phyloP scores from a whole-genome alignment of 1,140 invertebrate species.

The Panagrolaimus sp. region DNA sequence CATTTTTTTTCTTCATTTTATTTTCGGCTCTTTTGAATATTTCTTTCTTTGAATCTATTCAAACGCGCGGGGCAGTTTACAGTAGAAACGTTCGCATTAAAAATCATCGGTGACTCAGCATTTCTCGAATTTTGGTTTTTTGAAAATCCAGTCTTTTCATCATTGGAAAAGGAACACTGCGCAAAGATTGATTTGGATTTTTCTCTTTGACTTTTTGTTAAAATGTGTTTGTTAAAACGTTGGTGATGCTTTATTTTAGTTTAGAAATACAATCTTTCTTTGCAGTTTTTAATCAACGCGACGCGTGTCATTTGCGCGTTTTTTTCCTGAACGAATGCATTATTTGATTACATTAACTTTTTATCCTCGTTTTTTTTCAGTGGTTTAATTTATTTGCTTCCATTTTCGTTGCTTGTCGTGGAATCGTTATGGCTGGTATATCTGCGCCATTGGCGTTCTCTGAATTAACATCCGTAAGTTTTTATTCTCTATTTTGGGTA shows the following conservation, averaged over 20 bases:
- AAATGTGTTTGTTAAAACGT: too few species aligned
- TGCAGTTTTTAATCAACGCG: background rate
- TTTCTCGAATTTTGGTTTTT: too few species aligned
- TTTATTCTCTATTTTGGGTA: background rate
- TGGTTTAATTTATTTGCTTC: background rate
- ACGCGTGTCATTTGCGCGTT: conserved; percentile 13
- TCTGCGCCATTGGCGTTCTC: background rate
- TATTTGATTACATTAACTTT: background rate
- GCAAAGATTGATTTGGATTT: too few species aligned
- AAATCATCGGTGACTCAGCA: too few species aligned
- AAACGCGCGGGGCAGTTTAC: conserved; percentile 3
- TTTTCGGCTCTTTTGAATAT: too few species aligned
- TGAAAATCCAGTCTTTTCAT: too few species aligned
- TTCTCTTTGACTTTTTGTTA: too few species aligned
- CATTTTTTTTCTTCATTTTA: too few species aligned
- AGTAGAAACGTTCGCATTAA: background rate
- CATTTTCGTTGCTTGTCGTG: background rate
- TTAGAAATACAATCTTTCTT: too few species aligned
- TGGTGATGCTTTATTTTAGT: too few species aligned
- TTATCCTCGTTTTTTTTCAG: background rate
- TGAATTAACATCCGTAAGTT: background rate
- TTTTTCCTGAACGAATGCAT: background rate
- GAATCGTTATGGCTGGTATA: conserved; percentile 1
- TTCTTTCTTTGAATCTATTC: background rate
- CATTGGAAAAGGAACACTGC: too few species aligned